Conservation (phyloP, 1,140 invertebrate species). For the Euwallacea fornicatus region DNA sequence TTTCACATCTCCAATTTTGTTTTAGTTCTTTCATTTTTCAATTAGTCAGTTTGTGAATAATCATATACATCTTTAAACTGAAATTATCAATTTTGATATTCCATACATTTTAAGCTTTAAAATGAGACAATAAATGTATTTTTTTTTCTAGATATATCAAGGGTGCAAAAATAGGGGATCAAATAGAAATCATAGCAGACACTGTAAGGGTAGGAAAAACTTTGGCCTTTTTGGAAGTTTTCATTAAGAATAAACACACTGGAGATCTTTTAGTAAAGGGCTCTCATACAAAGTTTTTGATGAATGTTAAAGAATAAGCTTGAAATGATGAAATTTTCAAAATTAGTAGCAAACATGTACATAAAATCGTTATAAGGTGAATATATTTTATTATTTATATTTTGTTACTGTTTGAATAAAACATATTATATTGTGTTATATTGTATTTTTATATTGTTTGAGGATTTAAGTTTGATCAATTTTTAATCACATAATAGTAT, state of each 20-base stretch:
- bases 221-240: constrained; percentile 79
- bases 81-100: too few relatives aligned
- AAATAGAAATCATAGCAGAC: constrained; percentile 76
- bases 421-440: not conserved
- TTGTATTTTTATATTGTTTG: too few relatives aligned
- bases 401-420: not conserved
- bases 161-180: constrained; percentile 73
- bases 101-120: too few relatives aligned
- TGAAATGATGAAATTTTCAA: not conserved
- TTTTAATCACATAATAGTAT: too few relatives aligned
- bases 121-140: not conserved
- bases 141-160: constrained; percentile 66
- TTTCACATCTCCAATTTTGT: too few relatives aligned
- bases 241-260: constrained; percentile 71
- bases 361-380: too few relatives aligned
- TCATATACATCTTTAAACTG: too few relatives aligned
- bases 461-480: too few relatives aligned
- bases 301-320: constrained; percentile 12
- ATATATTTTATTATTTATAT: not conserved
- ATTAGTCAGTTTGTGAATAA: too few relatives aligned
- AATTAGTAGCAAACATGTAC: too few relatives aligned
- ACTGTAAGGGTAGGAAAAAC: constrained; percentile 76
- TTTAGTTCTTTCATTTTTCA: not conserved
- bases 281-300: constrained; percentile 72
- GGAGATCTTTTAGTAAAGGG: constrained; percentile 75